Evolutionary conservation across 2,113 vertebrate genomes (phyloP).

Genomic region (Atrichornis clamosus): DNA sequence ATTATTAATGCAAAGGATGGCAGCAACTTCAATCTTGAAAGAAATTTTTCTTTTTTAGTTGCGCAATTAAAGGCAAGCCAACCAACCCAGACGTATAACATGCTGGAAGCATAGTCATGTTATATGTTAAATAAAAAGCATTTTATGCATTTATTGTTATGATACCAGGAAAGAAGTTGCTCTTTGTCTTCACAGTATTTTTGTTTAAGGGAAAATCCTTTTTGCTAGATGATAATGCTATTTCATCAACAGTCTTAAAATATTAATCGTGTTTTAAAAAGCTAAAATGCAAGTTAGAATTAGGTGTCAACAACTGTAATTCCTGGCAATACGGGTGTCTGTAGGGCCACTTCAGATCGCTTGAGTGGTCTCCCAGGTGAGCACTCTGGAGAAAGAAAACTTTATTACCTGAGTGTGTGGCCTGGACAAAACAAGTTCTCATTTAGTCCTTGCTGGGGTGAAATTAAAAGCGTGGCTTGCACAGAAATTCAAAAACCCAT

Average conservation of each 20-base stretch:
- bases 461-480: background rate
- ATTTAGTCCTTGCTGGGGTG: background rate
- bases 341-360: background rate
- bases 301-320: background rate
- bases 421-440: background rate
- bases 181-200: background rate
- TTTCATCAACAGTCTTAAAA: background rate
- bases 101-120: background rate
- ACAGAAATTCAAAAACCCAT: background rate
- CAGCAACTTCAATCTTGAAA: background rate
- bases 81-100: background rate
- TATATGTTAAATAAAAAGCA: background rate
- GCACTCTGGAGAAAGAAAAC: background rate
- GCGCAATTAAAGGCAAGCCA: background rate
- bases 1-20: background rate
- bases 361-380: background rate
- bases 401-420: background rate
- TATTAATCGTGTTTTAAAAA: background rate
- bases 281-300: background rate
- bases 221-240: background rate
- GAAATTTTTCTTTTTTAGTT: background rate
- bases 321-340: background rate
- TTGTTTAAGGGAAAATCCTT: background rate
- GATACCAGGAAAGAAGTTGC: background rate
- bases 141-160: background rate